Evolutionary conservation across 2,888 invertebrate species (phyloP).

Genomic region (Pasiphila rectangulata): DNA sequence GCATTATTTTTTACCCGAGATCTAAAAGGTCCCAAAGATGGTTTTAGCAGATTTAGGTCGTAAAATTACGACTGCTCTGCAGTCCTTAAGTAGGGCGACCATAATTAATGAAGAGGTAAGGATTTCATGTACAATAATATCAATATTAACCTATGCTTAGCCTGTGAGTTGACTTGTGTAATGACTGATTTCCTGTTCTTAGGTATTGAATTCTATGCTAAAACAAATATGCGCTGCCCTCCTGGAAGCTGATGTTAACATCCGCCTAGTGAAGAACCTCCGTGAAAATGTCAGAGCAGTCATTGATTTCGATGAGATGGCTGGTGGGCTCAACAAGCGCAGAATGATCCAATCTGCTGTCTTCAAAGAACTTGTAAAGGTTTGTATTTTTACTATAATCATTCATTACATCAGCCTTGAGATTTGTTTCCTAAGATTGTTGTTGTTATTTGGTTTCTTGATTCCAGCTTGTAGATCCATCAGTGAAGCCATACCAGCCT

Average conservation of each 20-base stretch:
- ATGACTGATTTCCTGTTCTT: conserved; percentile 5
- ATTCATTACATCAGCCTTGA: neutral
- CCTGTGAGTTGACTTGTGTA: neutral
- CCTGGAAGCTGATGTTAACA: conserved; percentile 98
- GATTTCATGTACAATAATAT: neutral
- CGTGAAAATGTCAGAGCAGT: conserved; percentile 98
- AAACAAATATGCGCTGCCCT: conserved; percentile 99
- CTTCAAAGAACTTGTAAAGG: conserved; percentile 98
- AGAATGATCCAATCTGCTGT: conserved; percentile 99
- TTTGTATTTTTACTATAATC: conserved; percentile 60
- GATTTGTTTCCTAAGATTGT: neutral
- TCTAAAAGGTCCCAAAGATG: conserved; percentile 83
- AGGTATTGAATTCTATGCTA: conserved; percentile 99
- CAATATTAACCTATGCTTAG: neutral
- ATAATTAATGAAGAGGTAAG: conserved; percentile 98
- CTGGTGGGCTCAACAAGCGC: conserved; percentile 97
- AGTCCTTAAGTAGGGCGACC: conserved; percentile 98
- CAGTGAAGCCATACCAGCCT: conserved; percentile 97
- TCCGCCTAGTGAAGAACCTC: conserved; percentile 95
- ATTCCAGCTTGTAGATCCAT: conserved; percentile 94
- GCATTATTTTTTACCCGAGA: conserved; percentile 31
- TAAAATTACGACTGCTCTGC: conserved; percentile 98
- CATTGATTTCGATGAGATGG: conserved; percentile 99
- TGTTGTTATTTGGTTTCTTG: neutral
- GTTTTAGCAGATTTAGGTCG: conserved; percentile 99